These are phyloP conservation scores for Hylomyscus alleni DNA, from an alignment of 2,797 vertebrate genomes.

Conservation along the genomic window DNA sequence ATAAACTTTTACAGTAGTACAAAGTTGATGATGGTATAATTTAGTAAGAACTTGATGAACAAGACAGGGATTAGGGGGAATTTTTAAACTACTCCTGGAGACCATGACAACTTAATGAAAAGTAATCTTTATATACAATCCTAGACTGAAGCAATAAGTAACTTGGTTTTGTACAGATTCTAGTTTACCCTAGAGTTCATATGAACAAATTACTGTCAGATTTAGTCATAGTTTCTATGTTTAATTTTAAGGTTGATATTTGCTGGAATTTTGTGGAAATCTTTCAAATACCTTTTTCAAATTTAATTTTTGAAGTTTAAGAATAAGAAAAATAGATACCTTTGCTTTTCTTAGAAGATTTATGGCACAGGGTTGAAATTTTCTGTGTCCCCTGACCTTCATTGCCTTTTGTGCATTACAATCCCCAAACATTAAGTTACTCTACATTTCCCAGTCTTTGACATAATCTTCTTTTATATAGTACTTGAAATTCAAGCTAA, in stretches of 20 bases:
- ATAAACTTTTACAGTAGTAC: not conserved
- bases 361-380: not conserved
- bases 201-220: not conserved
- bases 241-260: not conserved
- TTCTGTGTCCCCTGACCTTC: not conserved
- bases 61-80: not conserved
- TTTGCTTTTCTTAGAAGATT: not conserved
- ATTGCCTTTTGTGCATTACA: not conserved
- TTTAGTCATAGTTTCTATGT: slow-evolving; percentile 28
- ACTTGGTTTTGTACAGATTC: slow-evolving; percentile 8
- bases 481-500: not conserved
- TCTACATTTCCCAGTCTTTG: not conserved
- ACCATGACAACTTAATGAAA: not conserved
- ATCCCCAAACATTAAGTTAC: not conserved
- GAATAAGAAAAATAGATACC: not conserved
- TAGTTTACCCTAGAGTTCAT: not conserved
- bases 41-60: not conserved
- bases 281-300: not conserved
- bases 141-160: slow-evolving; percentile 12
- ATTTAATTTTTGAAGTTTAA: not conserved
- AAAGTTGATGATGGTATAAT: not conserved
- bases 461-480: not conserved
- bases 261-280: slow-evolving; percentile 6
- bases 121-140: not conserved
- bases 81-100: not conserved